phyloP scores from a whole-genome alignment of 1,140 invertebrate species.

The Pararge aegeria region DNA sequence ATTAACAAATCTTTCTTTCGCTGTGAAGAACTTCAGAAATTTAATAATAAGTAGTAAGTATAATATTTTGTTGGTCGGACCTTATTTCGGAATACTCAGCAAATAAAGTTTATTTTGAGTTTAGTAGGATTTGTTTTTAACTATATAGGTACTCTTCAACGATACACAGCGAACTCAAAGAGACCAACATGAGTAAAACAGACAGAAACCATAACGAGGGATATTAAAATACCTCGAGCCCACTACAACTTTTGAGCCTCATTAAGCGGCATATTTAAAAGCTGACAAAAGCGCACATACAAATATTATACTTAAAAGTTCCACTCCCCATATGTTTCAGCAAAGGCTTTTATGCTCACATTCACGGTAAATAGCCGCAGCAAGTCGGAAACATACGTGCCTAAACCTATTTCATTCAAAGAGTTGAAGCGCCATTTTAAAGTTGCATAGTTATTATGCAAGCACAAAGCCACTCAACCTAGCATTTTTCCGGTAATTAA shows the following conservation, averaged over 20 bases:
- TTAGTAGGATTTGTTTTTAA: too few species aligned
- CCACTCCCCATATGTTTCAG: slow-evolving; percentile 1
- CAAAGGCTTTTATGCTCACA: slow-evolving; percentile 7
- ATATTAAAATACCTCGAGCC: not conserved
- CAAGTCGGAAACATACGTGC: slow-evolving; percentile 10
- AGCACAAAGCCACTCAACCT: not conserved
- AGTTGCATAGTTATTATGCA: slow-evolving; percentile 5
- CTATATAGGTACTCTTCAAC: too few species aligned
- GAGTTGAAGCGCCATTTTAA: slow-evolving; percentile 2
- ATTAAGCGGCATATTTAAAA: slow-evolving; percentile 6
- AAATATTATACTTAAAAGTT: slow-evolving; percentile 5
- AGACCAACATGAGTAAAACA: not conserved
- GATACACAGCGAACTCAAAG: too few species aligned
- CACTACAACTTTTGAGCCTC: not conserved
- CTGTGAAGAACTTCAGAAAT: too few species aligned
- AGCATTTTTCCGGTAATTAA: not conserved
- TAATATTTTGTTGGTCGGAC: too few species aligned
- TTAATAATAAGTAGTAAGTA: too few species aligned
- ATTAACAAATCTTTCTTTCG: too few species aligned
- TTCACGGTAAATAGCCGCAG: slow-evolving; percentile 9
- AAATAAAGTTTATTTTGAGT: too few species aligned
- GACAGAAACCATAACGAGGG: not conserved
- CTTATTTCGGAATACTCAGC: too few species aligned
- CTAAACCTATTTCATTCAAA: slow-evolving; percentile 12
- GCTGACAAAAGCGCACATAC: not conserved